Evolutionary conservation across 1,140 invertebrate species (phyloP).

Genomic region (Nasonia vitripennis): DNA sequence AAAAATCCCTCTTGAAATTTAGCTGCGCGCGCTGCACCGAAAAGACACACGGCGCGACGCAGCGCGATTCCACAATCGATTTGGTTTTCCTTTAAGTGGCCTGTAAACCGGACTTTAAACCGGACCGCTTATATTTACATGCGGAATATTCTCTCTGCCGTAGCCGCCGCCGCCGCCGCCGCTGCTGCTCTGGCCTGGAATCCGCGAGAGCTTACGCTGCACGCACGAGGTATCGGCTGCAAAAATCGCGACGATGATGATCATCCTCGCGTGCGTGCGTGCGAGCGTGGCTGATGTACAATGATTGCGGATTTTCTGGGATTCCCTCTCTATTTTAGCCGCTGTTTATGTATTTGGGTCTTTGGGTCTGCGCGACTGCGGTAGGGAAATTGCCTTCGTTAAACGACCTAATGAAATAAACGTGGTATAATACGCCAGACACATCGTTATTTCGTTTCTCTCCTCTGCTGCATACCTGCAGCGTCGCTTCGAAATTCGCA

Average conservation of each 20-base stretch:
- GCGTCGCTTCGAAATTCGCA: slow-evolving; percentile 20
- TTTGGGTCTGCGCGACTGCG: no score
- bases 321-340: not conserved
- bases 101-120: slow-evolving; percentile 51
- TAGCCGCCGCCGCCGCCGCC: no score
- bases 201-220: not conserved
- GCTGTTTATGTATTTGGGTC: not conserved
- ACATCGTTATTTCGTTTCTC: no score
- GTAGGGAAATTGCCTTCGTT: no score
- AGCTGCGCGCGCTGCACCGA: not conserved
- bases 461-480: no score
- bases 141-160: not conserved
- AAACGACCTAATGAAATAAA: no score
- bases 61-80: slow-evolving; percentile 43
- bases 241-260: not conserved
- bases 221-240: not conserved
- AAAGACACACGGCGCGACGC: not conserved
- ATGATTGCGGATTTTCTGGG: not conserved
- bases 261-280: not conserved
- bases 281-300: not conserved
- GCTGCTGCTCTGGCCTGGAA: slow-evolving; percentile 34
- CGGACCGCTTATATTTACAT: slow-evolving; percentile 46
- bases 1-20: slow-evolving; percentile 9
- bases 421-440: no score
- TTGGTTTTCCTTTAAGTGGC: slow-evolving; percentile 51